Conservation (phyloP, 2,113 vertebrate genomes). For the Ploceus nigricollis region DNA sequence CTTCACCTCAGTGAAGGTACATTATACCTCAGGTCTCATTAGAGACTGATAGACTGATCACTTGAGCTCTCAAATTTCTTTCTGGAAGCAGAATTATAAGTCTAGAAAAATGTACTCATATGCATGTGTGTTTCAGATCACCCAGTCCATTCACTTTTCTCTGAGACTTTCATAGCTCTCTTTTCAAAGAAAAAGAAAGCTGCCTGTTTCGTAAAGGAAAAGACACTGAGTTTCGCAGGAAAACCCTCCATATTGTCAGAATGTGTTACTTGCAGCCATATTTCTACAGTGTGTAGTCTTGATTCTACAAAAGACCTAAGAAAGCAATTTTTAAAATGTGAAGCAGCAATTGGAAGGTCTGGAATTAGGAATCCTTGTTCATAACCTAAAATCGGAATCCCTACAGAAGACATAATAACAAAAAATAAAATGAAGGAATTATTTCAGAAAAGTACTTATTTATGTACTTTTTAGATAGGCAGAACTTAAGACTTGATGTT, state of each 20-base stretch:
- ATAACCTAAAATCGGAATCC: neutral
- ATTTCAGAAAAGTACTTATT: neutral
- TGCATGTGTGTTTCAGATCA: neutral
- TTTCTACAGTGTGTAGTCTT: neutral
- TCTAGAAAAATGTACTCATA: neutral
- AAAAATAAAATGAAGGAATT: neutral
- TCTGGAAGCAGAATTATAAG: neutral
- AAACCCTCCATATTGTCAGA: neutral
- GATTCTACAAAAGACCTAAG: neutral
- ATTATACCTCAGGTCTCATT: neutral
- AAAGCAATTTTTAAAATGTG: neutral
- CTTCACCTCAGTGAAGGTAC: neutral
- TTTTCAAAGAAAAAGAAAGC: neutral
- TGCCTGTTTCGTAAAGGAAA: neutral
- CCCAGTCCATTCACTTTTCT: neutral
- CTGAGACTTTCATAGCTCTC: neutral
- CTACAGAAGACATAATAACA: neutral
- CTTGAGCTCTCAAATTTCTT: neutral
- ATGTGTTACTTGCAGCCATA: neutral
- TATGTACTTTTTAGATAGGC: neutral
- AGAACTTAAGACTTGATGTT: neutral
- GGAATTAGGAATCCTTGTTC: neutral
- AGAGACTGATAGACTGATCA: neutral
- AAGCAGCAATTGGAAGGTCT: neutral
- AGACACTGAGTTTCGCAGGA: neutral